A percentile compares a stretch with the other conserved stretches of the same genome.
Evolutionary conservation across 1,140 invertebrate species (phyloP).

Genomic region (Harlomillsia oculata): DNA sequence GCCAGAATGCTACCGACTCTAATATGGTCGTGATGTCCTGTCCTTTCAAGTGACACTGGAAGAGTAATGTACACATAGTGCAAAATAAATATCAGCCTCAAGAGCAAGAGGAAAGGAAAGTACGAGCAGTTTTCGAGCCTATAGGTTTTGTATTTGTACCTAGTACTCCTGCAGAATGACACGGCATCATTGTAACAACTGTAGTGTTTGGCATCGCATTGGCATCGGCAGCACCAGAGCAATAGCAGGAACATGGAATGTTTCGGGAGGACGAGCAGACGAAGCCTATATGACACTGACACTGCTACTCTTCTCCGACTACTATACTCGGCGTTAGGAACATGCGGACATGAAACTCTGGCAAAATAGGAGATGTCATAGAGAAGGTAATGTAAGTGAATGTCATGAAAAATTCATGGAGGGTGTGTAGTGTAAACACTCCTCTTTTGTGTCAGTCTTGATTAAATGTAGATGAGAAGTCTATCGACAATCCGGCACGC

Average conservation of each 20-base stretch:
- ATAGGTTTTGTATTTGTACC: background rate
- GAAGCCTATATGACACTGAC: no score
- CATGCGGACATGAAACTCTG: background rate
- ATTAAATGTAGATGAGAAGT: conserved; percentile 37
- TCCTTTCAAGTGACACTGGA: conserved; percentile 1
- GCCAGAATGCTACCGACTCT: no score
- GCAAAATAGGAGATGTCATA: conserved; percentile 17
- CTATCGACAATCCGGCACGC: conserved; percentile 32
- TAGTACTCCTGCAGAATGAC: no score
- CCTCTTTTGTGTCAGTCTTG: conserved; percentile 37
- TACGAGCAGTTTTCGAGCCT: background rate
- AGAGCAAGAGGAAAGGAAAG: background rate
- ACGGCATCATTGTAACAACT: no score
- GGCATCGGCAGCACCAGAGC: no score
- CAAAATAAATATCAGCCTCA: background rate
- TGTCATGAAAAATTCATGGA: conserved; percentile 37
- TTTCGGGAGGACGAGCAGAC: no score
- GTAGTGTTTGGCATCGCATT: no score
- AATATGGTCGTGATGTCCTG: no score
- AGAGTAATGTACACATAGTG: background rate
- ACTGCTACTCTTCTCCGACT: no score
- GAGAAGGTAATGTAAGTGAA: conserved; percentile 32
- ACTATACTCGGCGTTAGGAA: no score
- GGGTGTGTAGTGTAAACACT: conserved; percentile 35
- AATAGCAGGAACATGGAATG: no score